Base-by-base conservation (phyloP, 2,888 invertebrate genomes). In the Drosophila borealis region DNA sequence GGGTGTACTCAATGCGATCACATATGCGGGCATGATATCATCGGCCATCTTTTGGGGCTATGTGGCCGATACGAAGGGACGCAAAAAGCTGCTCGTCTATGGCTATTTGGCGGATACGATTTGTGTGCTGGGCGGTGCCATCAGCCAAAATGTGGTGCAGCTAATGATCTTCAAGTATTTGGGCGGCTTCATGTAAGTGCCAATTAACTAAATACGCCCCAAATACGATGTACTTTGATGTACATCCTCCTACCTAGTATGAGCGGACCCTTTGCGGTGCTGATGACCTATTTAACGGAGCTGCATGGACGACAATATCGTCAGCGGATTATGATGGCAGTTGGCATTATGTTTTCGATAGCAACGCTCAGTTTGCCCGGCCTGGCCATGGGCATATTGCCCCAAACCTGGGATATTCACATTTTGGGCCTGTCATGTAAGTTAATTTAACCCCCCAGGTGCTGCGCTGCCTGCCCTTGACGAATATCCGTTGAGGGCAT, bases 41-140 rank as follows among this genome's bases (percentile, higher is more conserved):
- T 85, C 96, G 41, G 95, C 95, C 1, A 93, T 96, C 88, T 70
- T 96, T 2, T 97, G 96, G 96, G 96, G 96, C 3, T 96, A 95
- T 84, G 90, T 96, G 6, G 95, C 96, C 0, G 96, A 96, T 87
- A 95, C 95, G 0, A 93, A 95, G 67, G 96, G 96, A 0, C 93
- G 96, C 51, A 94, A 94, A 72, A 94, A 94, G 82, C 93, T 96
- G 49, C 93, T 96, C 80, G 92, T 95, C 13, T 93, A 94, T 88
- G 96, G 96, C 0, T 95, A 94, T 81, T 87, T 95, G 46, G 90
- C 94, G 11, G 94, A 96, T 14, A 94, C 94, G 0, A 70, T 95
- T 21, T 94, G 95, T 74, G 95, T 95, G 54, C 78, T 96, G 14
- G 88, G 94, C 2, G 94, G 94, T 3, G 94, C 95, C 6, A 90